A percentile compares a stretch with the other conserved stretches of the same genome.
Conservation (phyloP, 2,797 vertebrate genomes). For the Selene dorsalis region DNA sequence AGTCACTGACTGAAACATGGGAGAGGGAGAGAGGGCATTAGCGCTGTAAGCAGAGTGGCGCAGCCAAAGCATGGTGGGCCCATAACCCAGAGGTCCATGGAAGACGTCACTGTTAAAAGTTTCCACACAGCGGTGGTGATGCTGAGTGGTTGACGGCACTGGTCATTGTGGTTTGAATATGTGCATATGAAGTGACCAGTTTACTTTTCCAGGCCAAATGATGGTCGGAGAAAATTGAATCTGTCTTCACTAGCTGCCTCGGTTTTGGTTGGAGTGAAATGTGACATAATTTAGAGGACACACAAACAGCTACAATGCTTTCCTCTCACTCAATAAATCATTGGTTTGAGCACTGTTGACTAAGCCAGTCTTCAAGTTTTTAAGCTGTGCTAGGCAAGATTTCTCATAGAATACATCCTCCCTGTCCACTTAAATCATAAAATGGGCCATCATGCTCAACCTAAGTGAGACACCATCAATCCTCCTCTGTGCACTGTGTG, state of each 20-base stretch:
- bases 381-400: slow-evolving; percentile 16
- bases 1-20: not conserved
- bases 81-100: slow-evolving; percentile 81
- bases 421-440: slow-evolving; percentile 37
- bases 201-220: not conserved
- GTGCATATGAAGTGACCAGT: not conserved
- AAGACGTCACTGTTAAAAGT: not conserved
- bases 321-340: slow-evolving; percentile 18
- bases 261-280: not conserved
- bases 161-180: not conserved
- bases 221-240: slow-evolving; percentile 8
- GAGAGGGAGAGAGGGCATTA: not conserved
- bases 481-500: not conserved
- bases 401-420: slow-evolving; percentile 3
- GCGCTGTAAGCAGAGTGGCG: slow-evolving; percentile 65
- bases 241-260: not conserved
- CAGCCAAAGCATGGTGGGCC: slow-evolving; percentile 79
- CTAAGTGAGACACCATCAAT: slow-evolving; percentile 6
- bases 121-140: not conserved
- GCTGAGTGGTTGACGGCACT: not conserved
- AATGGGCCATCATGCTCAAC: slow-evolving; percentile 15
- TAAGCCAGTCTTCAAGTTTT: not conserved
- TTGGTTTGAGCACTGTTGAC: slow-evolving; percentile 4
- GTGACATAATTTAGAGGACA: slow-evolving; percentile 15
- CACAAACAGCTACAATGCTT: not conserved